Evolutionary conservation across 2,113 vertebrate species (phyloP).

Genomic region (Gallinago jamesoni): DNA sequence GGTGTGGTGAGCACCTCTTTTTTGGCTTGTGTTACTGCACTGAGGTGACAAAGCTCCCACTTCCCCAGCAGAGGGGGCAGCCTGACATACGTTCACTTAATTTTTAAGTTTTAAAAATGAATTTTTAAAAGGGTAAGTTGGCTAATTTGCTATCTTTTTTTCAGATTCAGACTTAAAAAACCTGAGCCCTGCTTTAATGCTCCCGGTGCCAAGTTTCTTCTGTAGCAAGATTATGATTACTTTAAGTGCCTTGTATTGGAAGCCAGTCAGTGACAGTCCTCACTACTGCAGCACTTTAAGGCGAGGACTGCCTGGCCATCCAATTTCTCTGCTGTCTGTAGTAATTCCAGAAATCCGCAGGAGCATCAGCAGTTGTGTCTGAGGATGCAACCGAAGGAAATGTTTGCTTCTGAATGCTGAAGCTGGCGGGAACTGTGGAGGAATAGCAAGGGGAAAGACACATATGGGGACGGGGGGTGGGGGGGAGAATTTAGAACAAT

Average conservation of each 20-base stretch:
- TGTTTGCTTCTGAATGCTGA: background rate
- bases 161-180: background rate
- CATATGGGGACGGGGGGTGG: accelerated
- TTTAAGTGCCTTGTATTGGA: background rate
- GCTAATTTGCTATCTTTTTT: background rate
- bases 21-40: background rate
- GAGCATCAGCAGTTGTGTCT: too few species aligned
- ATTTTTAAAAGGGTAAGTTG: background rate
- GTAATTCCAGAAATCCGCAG: background rate
- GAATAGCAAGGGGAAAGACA: background rate
- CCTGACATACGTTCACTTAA: background rate
- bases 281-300: background rate
- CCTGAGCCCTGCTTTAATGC: background rate
- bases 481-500: background rate
- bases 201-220: background rate
- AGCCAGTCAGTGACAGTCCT: background rate
- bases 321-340: background rate
- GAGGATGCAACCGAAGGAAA: background rate
- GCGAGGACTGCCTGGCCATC: background rate
- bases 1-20: background rate
- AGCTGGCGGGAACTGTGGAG: background rate
- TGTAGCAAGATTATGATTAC: background rate
- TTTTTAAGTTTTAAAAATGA: background rate
- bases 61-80: background rate
- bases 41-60: background rate